These are phyloP conservation scores for Andrena bucephala DNA, from an alignment of 2,888 invertebrate genomes.

Conservation along the genomic window DNA sequence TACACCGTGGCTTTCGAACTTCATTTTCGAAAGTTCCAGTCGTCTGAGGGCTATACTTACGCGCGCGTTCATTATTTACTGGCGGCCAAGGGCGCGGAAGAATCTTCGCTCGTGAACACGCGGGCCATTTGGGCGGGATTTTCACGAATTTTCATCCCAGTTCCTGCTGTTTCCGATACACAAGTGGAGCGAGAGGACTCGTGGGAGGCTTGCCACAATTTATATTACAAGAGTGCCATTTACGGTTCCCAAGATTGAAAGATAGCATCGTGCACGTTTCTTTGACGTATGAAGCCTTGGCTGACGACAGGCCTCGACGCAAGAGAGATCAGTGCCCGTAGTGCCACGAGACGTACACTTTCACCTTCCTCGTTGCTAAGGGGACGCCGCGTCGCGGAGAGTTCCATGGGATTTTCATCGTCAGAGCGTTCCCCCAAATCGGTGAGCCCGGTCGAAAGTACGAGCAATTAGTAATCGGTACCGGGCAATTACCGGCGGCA, in stretches of 20 bases:
- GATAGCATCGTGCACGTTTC: too few relatives aligned
- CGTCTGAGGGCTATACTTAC: constrained; percentile 67
- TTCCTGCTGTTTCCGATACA: neutral
- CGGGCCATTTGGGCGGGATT: too few relatives aligned
- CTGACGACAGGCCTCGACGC: too few relatives aligned
- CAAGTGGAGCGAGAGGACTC: neutral
- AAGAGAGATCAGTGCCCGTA: too few relatives aligned
- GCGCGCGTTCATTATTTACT: constrained; percentile 74
- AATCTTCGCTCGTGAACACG: constrained; percentile 36
- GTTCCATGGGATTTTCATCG: constrained; percentile 53
- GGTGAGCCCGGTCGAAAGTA: constrained; percentile 50
- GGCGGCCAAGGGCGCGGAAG: constrained; percentile 36
- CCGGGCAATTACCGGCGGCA: constrained; percentile 72
- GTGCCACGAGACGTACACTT: constrained; percentile 6
- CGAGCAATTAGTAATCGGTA: constrained; percentile 77
- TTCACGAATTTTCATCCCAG: neutral
- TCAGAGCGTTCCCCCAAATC: constrained; percentile 61
- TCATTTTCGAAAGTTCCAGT: constrained; percentile 76
- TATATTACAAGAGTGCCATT: too few relatives aligned
- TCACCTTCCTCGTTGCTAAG: constrained; percentile 13
- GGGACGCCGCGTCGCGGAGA: neutral
- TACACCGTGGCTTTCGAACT: constrained; percentile 75
- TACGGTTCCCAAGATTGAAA: too few relatives aligned
- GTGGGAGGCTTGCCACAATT: neutral
- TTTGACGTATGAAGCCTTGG: too few relatives aligned